phyloP scores from a whole-genome alignment of 2,888 invertebrate genomes.

The Drosophila heteroneura region DNA sequence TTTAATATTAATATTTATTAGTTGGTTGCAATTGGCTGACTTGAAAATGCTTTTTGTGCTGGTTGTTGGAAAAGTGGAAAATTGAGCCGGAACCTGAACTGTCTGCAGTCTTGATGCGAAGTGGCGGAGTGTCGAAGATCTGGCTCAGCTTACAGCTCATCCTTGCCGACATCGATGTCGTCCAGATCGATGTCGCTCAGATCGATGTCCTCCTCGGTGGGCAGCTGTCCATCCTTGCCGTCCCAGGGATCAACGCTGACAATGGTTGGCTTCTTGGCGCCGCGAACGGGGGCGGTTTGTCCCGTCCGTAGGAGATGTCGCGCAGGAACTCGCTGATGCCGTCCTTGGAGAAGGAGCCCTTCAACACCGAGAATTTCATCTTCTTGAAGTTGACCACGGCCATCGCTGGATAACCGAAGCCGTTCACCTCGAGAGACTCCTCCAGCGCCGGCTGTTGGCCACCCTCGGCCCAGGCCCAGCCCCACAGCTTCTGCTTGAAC shows the following conservation, averaged over 20 bases:
- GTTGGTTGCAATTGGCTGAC: constrained; percentile 52
- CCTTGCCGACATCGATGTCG: constrained; percentile 88
- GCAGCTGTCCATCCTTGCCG: constrained; percentile 96
- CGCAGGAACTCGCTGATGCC: constrained; percentile 98
- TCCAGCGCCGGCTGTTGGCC: constrained; percentile 94
- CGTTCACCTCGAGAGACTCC: constrained; percentile 96
- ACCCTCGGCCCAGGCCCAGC: constrained; percentile 99
- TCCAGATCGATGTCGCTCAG: constrained; percentile 95
- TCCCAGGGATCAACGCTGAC: constrained; percentile 93
- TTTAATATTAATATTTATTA: constrained; percentile 54
- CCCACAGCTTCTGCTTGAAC: constrained; percentile 98
- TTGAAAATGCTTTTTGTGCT: constrained; percentile 13
- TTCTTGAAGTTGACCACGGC: constrained; percentile 98
- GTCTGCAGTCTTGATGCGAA: constrained; percentile 41
- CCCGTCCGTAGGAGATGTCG: constrained; percentile 96
- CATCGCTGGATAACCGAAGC: constrained; percentile 99
- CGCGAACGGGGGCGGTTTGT: constrained; percentile 94
- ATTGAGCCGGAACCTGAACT: constrained; percentile 30
- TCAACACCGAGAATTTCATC: constrained; percentile 96
- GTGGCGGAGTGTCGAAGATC: not conserved
- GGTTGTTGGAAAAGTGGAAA: constrained; percentile 12
- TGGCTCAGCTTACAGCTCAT: constrained; percentile 65
- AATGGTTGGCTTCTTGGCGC: constrained; percentile 92
- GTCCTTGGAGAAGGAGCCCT: constrained; percentile 96
- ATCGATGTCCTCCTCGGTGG: constrained; percentile 93